Percentiles rank a stretch among this genome's conserved stretches.
Evolutionary conservation across 2,888 invertebrate genomes (phyloP).

Genomic region (Drosophila percnosoma): DNA sequence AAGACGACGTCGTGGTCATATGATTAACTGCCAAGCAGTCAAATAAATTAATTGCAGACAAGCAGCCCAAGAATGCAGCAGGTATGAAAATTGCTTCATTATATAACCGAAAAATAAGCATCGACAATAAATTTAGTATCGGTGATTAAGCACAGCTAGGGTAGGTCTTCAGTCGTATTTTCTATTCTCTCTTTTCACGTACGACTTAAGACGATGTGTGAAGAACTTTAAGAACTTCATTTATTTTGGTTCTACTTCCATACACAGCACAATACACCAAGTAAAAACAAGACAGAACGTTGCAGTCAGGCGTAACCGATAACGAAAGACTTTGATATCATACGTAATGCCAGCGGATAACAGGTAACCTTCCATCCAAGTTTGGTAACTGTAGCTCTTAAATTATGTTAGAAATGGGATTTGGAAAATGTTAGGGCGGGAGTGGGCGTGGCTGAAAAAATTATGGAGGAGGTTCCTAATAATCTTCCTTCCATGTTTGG

Average conservation of each 20-base stretch:
- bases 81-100: slow-evolving; percentile 48
- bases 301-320: too few species aligned
- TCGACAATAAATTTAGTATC: slow-evolving; percentile 5
- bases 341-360: too few species aligned
- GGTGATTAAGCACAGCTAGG: slow-evolving; percentile 6
- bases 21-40: slow-evolving; percentile 54
- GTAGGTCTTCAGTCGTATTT: slow-evolving; percentile 5
- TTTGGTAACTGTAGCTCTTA: background rate
- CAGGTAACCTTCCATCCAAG: background rate
- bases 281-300: too few species aligned
- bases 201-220: background rate
- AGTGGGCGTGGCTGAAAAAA: background rate
- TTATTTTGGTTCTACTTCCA: too few species aligned
- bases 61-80: slow-evolving; percentile 26
- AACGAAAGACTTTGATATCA: too few species aligned
- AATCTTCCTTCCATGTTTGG: background rate
- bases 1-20: slow-evolving; percentile 23
- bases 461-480: background rate
- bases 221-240: background rate
- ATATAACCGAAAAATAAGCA: slow-evolving; percentile 32
- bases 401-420: background rate
- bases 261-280: too few species aligned
- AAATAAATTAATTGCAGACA: slow-evolving; percentile 63
- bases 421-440: background rate
- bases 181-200: background rate